Conservation (phyloP, 2,113 vertebrate species). For the Syngnathus floridae region DNA sequence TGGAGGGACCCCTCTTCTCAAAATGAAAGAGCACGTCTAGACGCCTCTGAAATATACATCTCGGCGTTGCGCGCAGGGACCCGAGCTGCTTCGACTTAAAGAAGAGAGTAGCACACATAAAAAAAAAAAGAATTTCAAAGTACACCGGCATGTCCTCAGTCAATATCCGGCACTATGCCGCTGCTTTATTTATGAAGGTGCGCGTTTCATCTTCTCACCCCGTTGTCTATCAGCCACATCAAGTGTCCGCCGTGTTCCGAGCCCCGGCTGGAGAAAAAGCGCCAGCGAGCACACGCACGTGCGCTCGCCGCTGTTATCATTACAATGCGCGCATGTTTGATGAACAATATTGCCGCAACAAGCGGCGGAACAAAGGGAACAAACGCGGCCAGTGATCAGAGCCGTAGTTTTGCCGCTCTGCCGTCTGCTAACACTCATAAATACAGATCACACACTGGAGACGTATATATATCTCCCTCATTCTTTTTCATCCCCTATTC, state of each 20-base stretch:
- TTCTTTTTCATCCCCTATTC: conserved; percentile 68
- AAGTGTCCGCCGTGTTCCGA: conserved; percentile 59
- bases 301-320: conserved; percentile 54
- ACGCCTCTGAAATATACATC: conserved; percentile 77
- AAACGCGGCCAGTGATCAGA: conserved; percentile 55
- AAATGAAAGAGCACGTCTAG: conserved; percentile 75
- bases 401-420: conserved; percentile 44
- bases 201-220: conserved; percentile 69
- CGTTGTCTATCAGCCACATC: conserved; percentile 73
- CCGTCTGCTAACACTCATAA: conserved; percentile 61
- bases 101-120: conserved; percentile 43
- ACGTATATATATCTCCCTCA: conserved; percentile 45
- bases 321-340: conserved; percentile 69
- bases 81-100: conserved; percentile 66
- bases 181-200: conserved; percentile 75
- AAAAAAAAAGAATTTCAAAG: conserved; percentile 73
- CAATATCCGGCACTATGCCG: conserved; percentile 71
- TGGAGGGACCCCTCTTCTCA: conserved; percentile 67
- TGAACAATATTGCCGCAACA: conserved; percentile 66
- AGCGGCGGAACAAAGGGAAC: conserved; percentile 63
- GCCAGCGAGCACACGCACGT: not conserved
- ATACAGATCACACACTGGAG: conserved; percentile 60
- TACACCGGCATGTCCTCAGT: conserved; percentile 71
- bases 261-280: conserved; percentile 26
- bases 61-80: conserved; percentile 61